phyloP scores from a whole-genome alignment of 2,113 vertebrate genomes.

The Suncus etruscus region DNA sequence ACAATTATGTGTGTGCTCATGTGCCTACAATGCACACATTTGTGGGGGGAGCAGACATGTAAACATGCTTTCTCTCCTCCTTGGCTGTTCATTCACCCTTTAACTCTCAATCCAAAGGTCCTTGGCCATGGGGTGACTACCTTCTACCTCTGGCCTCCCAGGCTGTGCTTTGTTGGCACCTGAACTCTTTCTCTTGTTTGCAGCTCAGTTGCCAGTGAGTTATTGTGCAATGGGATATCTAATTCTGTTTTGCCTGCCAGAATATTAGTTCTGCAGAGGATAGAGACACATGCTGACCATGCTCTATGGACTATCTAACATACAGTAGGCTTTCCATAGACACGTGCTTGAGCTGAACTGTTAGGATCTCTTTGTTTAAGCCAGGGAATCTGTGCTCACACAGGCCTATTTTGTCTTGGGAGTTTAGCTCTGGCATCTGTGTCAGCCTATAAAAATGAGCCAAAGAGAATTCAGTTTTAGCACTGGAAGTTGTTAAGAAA shows the following conservation, averaged over 20 bases:
- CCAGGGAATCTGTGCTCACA: background rate
- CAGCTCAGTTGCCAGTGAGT: background rate
- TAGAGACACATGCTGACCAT: background rate
- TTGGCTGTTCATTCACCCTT: background rate
- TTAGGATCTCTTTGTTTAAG: background rate
- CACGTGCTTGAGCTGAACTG: no score
- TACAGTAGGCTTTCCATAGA: no score
- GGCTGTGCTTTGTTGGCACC: background rate
- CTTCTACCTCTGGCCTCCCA: background rate
- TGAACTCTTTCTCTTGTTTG: background rate
- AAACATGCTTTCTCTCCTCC: background rate
- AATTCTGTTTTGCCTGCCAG: background rate
- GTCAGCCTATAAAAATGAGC: background rate
- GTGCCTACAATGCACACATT: background rate
- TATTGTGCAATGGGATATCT: background rate
- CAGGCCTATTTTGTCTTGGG: background rate
- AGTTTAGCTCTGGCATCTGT: background rate
- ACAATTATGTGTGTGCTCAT: background rate
- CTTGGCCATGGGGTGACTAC: background rate
- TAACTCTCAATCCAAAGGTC: background rate
- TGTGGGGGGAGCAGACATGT: background rate
- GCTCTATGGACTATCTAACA: no score
- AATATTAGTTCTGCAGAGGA: background rate
- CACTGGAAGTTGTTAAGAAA: background rate
- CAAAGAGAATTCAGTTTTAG: conserved; percentile 28